These are phyloP conservation scores for Mormyrus lacerda DNA, from an alignment of 2,113 vertebrate species.

Conservation along the genomic window DNA sequence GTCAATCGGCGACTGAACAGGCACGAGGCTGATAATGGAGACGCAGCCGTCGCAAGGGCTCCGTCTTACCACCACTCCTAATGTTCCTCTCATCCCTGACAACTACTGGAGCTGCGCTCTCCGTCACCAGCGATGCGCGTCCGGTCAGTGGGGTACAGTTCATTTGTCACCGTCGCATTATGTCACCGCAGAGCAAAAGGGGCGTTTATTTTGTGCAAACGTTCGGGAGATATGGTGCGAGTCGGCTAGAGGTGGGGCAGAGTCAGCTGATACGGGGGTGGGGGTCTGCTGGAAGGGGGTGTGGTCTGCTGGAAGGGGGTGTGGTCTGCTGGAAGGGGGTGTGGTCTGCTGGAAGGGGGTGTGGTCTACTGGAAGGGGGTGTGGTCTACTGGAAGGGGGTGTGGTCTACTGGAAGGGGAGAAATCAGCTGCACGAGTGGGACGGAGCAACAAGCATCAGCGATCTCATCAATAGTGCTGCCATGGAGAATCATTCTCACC, in stretches of 20 bases:
- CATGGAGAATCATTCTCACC: not conserved
- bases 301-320: not conserved
- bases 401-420: constrained; percentile 18
- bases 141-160: constrained; percentile 51
- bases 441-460: constrained; percentile 42
- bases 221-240: constrained; percentile 37
- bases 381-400: not conserved
- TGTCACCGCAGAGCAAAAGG: constrained; percentile 46
- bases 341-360: not conserved
- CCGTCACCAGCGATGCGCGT: constrained; percentile 39
- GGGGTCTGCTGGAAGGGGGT: constrained; percentile 34
- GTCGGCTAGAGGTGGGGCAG: constrained; percentile 39
- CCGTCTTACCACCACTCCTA: not conserved
- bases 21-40: not conserved
- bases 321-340: no score
- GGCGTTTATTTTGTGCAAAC: constrained; percentile 47
- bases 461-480: constrained; percentile 28
- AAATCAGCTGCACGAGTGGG: not conserved
- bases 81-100: constrained; percentile 16
- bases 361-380: constrained; percentile 16
- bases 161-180: constrained; percentile 59
- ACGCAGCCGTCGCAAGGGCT: not conserved
- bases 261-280: no score
- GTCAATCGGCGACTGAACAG: not conserved
- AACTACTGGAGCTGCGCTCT: constrained; percentile 34